A percentile compares a stretch with the other conserved stretches of the same genome.
phyloP scores from a whole-genome alignment of 2,888 invertebrate genomes.

The Ophioninae sp. region DNA sequence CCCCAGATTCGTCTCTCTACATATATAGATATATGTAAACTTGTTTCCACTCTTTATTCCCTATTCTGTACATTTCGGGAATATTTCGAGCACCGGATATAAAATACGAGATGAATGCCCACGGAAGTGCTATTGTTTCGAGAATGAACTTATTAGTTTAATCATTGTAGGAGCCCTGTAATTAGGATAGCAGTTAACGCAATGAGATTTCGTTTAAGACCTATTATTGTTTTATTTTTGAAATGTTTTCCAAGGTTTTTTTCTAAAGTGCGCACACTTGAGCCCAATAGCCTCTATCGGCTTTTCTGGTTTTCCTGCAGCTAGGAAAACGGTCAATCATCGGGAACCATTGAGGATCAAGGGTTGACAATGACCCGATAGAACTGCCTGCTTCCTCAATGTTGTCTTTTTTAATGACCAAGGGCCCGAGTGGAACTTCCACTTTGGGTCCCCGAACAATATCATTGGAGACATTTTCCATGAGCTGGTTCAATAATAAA shows the following conservation, averaged over 20 bases:
- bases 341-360: constrained; percentile 7
- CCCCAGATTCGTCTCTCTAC: neutral
- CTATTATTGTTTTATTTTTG: neutral
- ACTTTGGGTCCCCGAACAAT: constrained; percentile 30
- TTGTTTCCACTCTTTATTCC: neutral
- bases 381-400: neutral
- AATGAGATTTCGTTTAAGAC: neutral
- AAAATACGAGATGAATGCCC: neutral
- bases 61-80: neutral
- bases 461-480: constrained; percentile 29
- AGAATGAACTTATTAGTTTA: neutral
- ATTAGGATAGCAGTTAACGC: neutral
- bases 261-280: neutral
- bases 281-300: too few species aligned
- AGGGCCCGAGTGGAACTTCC: constrained; percentile 3
- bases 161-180: neutral
- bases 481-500: constrained; percentile 51
- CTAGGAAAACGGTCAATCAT: neutral
- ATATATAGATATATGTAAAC: neutral
- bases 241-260: neutral
- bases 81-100: neutral
- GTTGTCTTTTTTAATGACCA: constrained; percentile 40
- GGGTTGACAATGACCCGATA: neutral
- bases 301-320: neutral
- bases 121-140: too few species aligned